These are phyloP conservation scores for Tubulanus polymorphus DNA, from an alignment of 2,888 invertebrate genomes.

Conservation along the genomic window DNA sequence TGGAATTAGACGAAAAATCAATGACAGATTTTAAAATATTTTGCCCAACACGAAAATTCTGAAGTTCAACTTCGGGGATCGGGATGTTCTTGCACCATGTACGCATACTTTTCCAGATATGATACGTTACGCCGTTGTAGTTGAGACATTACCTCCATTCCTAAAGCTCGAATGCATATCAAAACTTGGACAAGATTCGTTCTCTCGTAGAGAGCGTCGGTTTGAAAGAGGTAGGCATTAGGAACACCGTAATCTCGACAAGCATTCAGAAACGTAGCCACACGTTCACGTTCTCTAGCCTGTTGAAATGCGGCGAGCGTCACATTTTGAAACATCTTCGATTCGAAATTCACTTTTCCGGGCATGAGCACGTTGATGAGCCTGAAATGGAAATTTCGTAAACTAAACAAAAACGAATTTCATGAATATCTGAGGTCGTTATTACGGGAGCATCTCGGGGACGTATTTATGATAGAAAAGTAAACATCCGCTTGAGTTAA, in stretches of 20 bases:
- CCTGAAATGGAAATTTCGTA: too few species aligned
- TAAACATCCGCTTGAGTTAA: too few species aligned
- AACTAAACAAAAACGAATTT: too few species aligned
- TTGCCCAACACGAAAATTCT: background rate
- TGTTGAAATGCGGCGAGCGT: constrained; percentile 25
- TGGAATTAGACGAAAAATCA: too few species aligned
- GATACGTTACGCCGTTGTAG: background rate
- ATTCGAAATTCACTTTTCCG: constrained; percentile 26
- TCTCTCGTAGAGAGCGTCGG: constrained; percentile 37
- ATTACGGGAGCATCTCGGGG: too few species aligned
- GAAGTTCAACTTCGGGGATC: too few species aligned
- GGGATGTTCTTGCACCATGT: too few species aligned
- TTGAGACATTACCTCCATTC: constrained; percentile 32
- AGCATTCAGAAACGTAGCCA: constrained; percentile 29
- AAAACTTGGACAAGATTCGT: constrained; percentile 38
- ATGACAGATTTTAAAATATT: too few species aligned
- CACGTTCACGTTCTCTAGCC: constrained; percentile 32
- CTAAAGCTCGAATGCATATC: constrained; percentile 33
- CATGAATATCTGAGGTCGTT: too few species aligned
- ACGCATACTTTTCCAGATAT: background rate
- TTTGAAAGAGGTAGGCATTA: constrained; percentile 31
- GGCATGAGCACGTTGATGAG: constrained; percentile 26
- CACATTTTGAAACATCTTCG: constrained; percentile 26
- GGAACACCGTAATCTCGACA: constrained; percentile 31
- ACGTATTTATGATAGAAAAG: too few species aligned